These are phyloP conservation scores for Darevskia nairensis DNA, from an alignment of 2,797 vertebrate genomes.

Conservation along the genomic window DNA sequence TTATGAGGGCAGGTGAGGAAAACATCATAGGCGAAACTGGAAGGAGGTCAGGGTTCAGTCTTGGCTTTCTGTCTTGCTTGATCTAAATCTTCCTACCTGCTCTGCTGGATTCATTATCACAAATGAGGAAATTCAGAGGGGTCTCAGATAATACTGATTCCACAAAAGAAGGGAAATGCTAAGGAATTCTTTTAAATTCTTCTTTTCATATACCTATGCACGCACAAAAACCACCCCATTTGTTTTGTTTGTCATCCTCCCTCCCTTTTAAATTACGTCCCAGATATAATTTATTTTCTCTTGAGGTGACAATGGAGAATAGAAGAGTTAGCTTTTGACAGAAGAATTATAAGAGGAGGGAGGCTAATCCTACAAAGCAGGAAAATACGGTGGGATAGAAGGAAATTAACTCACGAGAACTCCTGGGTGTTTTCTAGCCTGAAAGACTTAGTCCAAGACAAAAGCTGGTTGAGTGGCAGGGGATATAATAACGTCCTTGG, in stretches of 20 bases:
- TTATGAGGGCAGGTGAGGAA: conserved; percentile 37
- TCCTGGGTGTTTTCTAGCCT: conserved; percentile 5
- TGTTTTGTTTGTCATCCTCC: conserved; percentile 30
- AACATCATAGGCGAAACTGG: conserved; percentile 51
- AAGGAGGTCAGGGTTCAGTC: conserved; percentile 60
- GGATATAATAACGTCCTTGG: not conserved
- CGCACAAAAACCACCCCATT: not conserved
- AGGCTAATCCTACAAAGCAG: conserved; percentile 11
- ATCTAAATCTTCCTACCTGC: conserved; percentile 61
- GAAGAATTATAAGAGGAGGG: conserved; percentile 11
- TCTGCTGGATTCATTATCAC: conserved; percentile 61
- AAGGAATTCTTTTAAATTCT: conserved; percentile 62
- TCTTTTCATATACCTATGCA: conserved; percentile 12
- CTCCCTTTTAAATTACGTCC: conserved; percentile 35
- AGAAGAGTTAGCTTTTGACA: conserved; percentile 36
- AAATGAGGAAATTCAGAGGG: conserved; percentile 68
- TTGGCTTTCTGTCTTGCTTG: conserved; percentile 57
- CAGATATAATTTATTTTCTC: not conserved
- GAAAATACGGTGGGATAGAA: not conserved
- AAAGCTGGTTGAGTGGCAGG: conserved; percentile 24
- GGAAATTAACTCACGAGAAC: conserved; percentile 25
- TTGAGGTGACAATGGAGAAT: not conserved
- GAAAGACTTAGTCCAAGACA: conserved; percentile 6
- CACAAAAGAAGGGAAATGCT: conserved; percentile 58
- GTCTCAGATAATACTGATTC: conserved; percentile 46